Base-by-base conservation (phyloP, 2,888 invertebrate genomes). In the Strigamia transsilvanica region DNA sequence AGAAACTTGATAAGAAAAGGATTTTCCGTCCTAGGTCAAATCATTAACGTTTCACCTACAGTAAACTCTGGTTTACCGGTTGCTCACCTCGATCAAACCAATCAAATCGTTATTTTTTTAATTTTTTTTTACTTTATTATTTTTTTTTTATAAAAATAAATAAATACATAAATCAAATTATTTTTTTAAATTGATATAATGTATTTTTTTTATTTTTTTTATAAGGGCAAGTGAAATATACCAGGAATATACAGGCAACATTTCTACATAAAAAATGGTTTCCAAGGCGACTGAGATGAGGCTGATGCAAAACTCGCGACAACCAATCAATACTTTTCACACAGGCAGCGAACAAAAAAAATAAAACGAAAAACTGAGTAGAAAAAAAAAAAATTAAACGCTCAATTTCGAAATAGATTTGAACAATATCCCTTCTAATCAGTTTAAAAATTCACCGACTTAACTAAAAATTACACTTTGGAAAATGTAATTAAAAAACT, bases 261-360 rank as follows among this genome's bases (percentile, higher is more conserved):
- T 73, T 73, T 73, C 73, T 73, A 73, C 73, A 73, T 73, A 73
- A 73, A 73, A 73, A 73, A 73, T 73, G 73, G 73, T 73, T 73
- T 73, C 73, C 73, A 73, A 73, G 73, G 73, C 73, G 73, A 73
- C 73, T 73, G 73, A 73, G 32, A 73, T 73, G 73, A 73, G 73
- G 73, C 73, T 73, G 73, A 73, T 73, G 73, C 73, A 73, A 73
- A 73, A 73, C 73, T 73, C 73, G 73, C 73, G 73, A 73, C 73
- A 73, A 73, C 73, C 73, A 73, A 73, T 73, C 73, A 73, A 73
- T 73, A 73, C 73, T 73, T 73, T 73, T 73, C 73, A 73, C 73
- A 73, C 73, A 73, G 73, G 73, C 73, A 73, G 32, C 13, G 73
- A 73, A 27, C 73, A 73, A 73, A 73, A 73, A 66, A 73, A 73